Base-by-base conservation (phyloP, 2,888 invertebrate species). In the Nymphalis polychloros region DNA sequence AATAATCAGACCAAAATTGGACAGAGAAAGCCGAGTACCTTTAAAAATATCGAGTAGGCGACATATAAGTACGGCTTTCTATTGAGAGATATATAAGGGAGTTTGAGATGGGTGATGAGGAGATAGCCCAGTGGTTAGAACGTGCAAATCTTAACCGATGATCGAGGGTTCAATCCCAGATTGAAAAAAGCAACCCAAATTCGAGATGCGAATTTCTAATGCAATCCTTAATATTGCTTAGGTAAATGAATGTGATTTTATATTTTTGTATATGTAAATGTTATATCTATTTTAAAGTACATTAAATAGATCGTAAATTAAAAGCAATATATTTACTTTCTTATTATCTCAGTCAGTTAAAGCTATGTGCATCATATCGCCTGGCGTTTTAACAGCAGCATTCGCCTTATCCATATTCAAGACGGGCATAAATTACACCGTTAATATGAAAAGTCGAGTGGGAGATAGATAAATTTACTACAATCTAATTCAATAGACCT, bases 401-500 rank as follows among this genome's bases (percentile, higher is more conserved):
- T 20, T 5, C 6, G 20, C 55, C 48, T 47, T 47, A 48, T 27
- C 63, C 47, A 61, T 61, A 13, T 55, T 31, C 53, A 55, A 55
- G 31, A 63, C 41, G 48, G 48, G 52, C 59, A 65, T 65, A 68
- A 65, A 63, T 67, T 59, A 65, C 59, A 31, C 53, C 60, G 65
- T 70, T 49, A 19, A 47, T 50, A 55, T 31, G 53, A 55, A 55
- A 55, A 55, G 53, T 55, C 53, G 53, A 68, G 63, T 71, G 65
- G 71, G 55, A 66, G 57, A 68, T 66, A 61, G 57, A 59, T 66
- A 68, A 68, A 64, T 68, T 71, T 64, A 68, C 57, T 50, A 49
- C 63, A 41, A 35, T 53, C 57, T 65, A 50, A 59, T 57, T 50
- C 55, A 57, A 64, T 49, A 50, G 55, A 35, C 48, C 57, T 49